A percentile compares a stretch with the other conserved stretches of the same genome.
phyloP scores from a whole-genome alignment of 2,888 invertebrate genomes.

The Drosophila kambysellisi region DNA sequence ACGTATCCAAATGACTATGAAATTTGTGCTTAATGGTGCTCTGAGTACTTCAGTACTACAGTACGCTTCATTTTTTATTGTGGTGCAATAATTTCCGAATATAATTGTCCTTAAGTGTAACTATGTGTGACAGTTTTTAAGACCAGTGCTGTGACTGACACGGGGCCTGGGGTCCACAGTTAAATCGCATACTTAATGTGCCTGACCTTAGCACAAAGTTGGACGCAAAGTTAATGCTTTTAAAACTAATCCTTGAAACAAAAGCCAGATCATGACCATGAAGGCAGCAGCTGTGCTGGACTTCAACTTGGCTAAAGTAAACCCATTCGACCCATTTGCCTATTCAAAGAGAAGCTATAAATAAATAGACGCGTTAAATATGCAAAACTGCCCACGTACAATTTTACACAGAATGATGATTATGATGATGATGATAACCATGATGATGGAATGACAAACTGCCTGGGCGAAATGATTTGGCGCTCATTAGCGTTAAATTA shows the following conservation, averaged over 20 bases:
- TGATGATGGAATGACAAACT: constrained; percentile 50
- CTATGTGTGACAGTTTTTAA: constrained; percentile 29
- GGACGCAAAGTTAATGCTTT: constrained; percentile 53
- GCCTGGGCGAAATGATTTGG: constrained; percentile 64
- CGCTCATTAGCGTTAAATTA: constrained; percentile 78
- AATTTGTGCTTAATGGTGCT: background rate
- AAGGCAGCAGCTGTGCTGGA: constrained; percentile 18
- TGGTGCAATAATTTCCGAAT: constrained; percentile 16
- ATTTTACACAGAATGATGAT: constrained; percentile 9
- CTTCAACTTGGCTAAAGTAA: constrained; percentile 26
- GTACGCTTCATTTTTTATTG: background rate
- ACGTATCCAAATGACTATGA: background rate
- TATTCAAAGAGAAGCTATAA: constrained; percentile 36
- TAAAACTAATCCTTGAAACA: constrained; percentile 53
- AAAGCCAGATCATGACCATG: constrained; percentile 51
- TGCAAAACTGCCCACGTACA: constrained; percentile 53
- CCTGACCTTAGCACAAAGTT: constrained; percentile 51
- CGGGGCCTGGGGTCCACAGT: background rate
- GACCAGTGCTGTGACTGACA: background rate
- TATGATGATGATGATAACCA: constrained; percentile 6
- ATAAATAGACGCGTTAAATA: constrained; percentile 52
- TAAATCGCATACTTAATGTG: constrained; percentile 50
- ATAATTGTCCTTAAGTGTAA: constrained; percentile 22
- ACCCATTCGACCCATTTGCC: constrained; percentile 1
- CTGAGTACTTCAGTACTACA: no score